Evolutionary conservation across 2,113 vertebrate species (phyloP).

Genomic region (Turnix velox): DNA sequence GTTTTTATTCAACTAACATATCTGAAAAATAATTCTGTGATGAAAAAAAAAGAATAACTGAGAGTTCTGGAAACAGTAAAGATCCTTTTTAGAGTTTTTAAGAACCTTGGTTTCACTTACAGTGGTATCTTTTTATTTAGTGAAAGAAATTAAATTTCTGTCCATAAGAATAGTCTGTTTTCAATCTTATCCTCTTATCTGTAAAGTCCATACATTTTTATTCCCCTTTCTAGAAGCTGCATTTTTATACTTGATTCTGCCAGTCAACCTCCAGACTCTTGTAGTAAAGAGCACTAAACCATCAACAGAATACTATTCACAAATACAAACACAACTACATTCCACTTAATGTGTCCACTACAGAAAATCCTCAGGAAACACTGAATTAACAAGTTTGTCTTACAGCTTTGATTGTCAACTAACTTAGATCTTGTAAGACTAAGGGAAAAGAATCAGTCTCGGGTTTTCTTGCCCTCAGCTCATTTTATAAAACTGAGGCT

Average conservation of each 20-base stretch:
- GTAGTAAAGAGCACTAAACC: conserved; percentile 35
- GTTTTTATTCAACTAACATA: not conserved
- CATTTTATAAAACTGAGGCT: not conserved
- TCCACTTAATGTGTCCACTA: not conserved
- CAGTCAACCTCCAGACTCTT: too few relatives aligned
- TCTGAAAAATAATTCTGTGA: not conserved
- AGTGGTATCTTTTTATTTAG: not conserved
- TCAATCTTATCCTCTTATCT: not conserved
- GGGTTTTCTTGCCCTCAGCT: not conserved
- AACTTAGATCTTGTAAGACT: not conserved
- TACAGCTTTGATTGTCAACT: not conserved
- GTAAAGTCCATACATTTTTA: not conserved
- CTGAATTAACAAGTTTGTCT: not conserved
- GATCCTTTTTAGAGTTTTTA: not conserved
- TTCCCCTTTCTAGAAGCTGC: not conserved
- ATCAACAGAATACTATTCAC: conserved; percentile 7
- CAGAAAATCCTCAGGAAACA: not conserved
- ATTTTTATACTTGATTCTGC: conserved; percentile 24
- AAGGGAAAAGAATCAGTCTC: not conserved
- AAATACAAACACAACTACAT: conserved; percentile 5
- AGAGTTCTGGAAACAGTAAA: not conserved
- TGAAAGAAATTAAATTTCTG: not conserved
- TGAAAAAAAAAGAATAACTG: not conserved
- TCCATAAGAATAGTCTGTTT: not conserved
- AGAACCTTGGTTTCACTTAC: not conserved